phyloP scores from a whole-genome alignment of 2,113 vertebrate genomes.

The Nycticryphes semicollaris region DNA sequence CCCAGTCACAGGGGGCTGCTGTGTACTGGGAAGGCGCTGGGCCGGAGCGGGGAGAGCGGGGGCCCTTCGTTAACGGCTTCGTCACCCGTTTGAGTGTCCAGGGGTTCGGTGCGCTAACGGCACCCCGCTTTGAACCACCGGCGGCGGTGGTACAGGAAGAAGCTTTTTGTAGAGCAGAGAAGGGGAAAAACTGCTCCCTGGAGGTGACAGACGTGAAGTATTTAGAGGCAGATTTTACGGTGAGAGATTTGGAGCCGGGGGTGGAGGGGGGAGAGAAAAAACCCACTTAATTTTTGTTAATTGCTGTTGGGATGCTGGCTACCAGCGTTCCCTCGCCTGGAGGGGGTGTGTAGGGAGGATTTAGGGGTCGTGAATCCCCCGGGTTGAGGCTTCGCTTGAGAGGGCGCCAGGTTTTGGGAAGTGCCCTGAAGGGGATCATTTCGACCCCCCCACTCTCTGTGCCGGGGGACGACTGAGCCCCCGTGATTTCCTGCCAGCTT shows the following conservation, averaged over 20 bases:
- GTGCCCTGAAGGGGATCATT: neutral
- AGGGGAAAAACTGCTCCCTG: neutral
- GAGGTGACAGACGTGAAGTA: fast-evolving
- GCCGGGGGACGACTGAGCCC: neutral
- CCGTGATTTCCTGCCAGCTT: fast-evolving
- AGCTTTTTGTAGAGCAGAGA: neutral
- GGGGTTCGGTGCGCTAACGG: fast-evolving
- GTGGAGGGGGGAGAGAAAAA: too few relatives aligned
- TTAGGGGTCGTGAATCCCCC: neutral
- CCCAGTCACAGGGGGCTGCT: neutral
- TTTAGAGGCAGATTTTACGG: neutral
- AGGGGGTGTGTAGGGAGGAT: neutral
- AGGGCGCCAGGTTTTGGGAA: neutral
- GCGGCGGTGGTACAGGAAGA: neutral
- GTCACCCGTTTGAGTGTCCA: neutral
- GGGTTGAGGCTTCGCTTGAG: neutral
- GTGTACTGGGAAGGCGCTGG: neutral
- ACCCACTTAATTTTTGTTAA: neutral
- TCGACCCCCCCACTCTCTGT: fast-evolving
- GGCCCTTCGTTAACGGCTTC: neutral
- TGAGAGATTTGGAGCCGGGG: neutral
- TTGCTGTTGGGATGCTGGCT: neutral
- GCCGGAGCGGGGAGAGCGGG: neutral
- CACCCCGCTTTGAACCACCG: neutral
- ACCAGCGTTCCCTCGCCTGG: fast-evolving